Percentiles rank a stretch among this genome's conserved stretches.
phyloP scores from a whole-genome alignment of 2,113 vertebrate species.

The Channa argus region DNA sequence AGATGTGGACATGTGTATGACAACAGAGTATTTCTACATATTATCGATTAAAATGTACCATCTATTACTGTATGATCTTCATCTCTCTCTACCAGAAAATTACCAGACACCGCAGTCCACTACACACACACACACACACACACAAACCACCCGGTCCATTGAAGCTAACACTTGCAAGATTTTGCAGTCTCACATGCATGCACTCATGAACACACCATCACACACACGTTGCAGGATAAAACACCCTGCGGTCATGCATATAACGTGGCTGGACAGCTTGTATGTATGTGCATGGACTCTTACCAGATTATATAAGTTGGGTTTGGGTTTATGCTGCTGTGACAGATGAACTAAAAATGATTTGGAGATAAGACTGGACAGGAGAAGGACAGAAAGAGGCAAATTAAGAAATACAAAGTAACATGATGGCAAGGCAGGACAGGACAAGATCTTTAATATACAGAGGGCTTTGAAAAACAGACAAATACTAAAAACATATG shows the following conservation, averaged over 20 bases:
- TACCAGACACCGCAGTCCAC: conserved; percentile 7
- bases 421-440: background rate
- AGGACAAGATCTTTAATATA: background rate
- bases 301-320: conserved; percentile 70
- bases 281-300: conserved; percentile 25
- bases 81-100: conserved; percentile 57
- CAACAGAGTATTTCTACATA: conserved; percentile 35
- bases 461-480: background rate
- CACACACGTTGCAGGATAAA: conserved; percentile 35
- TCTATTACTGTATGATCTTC: conserved; percentile 42
- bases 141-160: conserved; percentile 23
- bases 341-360: conserved; percentile 57
- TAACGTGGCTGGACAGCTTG: conserved; percentile 37
- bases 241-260: conserved; percentile 51
- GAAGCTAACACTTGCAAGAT: conserved; percentile 38
- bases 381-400: background rate
- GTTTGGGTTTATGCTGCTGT: conserved; percentile 59
- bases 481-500: background rate
- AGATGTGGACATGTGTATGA: background rate
- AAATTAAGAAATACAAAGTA: conserved; percentile 1
- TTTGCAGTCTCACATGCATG: conserved; percentile 36
- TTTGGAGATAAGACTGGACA: conserved; percentile 1
- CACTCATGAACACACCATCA: conserved; percentile 29
- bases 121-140: background rate
- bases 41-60: conserved; percentile 27